Evolutionary conservation across 2,113 vertebrate genomes (phyloP), one percentile per base, ranked within the genome.

Genomic region (Piaya cayana): DNA sequence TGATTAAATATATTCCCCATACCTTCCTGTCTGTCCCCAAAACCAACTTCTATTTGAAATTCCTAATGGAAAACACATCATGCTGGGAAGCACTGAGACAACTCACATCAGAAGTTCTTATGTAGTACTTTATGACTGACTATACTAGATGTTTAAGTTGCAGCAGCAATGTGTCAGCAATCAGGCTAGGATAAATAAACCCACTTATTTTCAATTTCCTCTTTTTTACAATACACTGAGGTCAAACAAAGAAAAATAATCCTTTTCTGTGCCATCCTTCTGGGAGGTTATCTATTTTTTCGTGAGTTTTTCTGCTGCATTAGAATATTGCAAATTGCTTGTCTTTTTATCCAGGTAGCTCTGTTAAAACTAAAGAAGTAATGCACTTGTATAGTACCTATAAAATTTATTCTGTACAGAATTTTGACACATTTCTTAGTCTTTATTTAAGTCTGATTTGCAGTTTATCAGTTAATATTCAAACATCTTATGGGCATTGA

Each of bases 191-290:
- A 60, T 13, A 49, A 8, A 78, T 64, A 58, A 68, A 82, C 11
- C 0, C 21, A 36, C 2, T 42, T 53, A 4, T 26, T 19, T 56
- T 83, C 34, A 8, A 0, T 11, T 34, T 11, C 1, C 2, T 15
- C 16, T 58, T 19, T 8, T 14, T 49, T 27, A 39, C 10, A 5
- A 34, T 39, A 60, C 17, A 56, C 1, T 43, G 71, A 43, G 9
- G 4, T 25, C 47, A 26, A 43, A 72, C 12, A 75, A 82, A 55
- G 14, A 34, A 58, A 69, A 78, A 63, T 11, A 50, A 37, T 13
- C 6, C 6, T 56, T 34, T 75, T 36, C 8, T 59, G 12, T 47
- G 19, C 2, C 12, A 47, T 77, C 3, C 3, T 3, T 76, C 14
- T 50, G 12, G n/a, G 29, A 64, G 0, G 1, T 1, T 27, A 52